These are phyloP conservation scores for Cancer borealis DNA, from an alignment of 2,888 invertebrate genomes.

Conservation along the genomic window DNA sequence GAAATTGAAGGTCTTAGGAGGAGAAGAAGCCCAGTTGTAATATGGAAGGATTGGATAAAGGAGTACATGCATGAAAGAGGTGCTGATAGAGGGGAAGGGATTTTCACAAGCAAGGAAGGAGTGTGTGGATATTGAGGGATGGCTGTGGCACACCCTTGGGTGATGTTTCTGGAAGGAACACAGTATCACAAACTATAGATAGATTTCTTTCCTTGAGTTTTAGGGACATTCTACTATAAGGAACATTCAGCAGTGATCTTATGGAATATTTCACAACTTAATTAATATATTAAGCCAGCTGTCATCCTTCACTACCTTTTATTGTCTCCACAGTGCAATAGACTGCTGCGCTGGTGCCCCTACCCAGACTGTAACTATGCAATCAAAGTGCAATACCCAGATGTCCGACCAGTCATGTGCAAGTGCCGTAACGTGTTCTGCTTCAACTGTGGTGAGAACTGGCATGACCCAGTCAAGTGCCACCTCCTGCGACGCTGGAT, in stretches of 20 bases:
- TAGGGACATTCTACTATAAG: background rate
- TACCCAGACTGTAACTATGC: constrained; percentile 98
- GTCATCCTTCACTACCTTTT: background rate
- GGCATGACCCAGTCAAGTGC: constrained; percentile 99
- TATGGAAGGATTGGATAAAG: too few species aligned
- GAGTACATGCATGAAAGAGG: too few species aligned
- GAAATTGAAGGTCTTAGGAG: too few species aligned
- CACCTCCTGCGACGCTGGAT: constrained; percentile 96
- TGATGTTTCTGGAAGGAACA: too few species aligned
- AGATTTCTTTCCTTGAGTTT: background rate
- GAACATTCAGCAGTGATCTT: background rate
- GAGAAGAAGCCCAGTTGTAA: too few species aligned
- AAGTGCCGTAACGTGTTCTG: constrained; percentile 96
- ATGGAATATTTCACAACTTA: background rate
- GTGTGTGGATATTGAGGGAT: too few species aligned
- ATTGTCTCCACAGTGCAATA: constrained; percentile 88
- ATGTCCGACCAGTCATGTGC: constrained; percentile 94
- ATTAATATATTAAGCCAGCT: background rate
- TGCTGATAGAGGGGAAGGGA: too few species aligned
- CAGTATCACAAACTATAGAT: too few species aligned
- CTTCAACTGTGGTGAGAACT: constrained; percentile 96
- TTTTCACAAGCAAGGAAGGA: too few species aligned
- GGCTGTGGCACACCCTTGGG: too few species aligned
- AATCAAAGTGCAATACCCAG: constrained; percentile 87
- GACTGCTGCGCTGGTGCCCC: constrained; percentile 97